Conservation (phyloP, 92 coral and sea anemone species). For the Metridium senile region DNA sequence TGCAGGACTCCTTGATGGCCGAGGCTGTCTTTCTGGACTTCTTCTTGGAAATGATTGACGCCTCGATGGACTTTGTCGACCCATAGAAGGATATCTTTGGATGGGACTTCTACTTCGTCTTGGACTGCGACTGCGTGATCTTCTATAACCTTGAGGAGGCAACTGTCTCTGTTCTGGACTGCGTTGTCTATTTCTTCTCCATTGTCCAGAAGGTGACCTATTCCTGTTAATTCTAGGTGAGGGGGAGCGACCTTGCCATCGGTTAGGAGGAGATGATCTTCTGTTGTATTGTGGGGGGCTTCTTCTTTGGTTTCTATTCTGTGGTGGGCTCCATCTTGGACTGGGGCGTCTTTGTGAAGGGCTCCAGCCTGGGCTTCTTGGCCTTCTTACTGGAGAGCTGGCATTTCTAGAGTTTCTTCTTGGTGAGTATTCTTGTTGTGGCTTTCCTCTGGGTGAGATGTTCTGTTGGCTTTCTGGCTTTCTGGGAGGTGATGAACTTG, state of each 20-base stretch:
- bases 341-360: conserved; percentile 12
- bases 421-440: conserved; percentile 12
- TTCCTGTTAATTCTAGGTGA: neutral
- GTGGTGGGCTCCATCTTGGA: conserved; percentile 18
- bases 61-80: conserved; percentile 8
- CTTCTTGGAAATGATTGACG: conserved; percentile 12
- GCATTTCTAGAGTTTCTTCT: neutral
- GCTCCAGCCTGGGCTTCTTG: conserved; percentile 14
- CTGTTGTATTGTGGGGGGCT: conserved; percentile 36
- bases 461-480: neutral
- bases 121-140: conserved; percentile 39
- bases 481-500: conserved; percentile 11
- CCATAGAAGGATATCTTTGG: conserved; percentile 1
- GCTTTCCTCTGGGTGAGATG: conserved; percentile 13
- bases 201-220: conserved; percentile 6
- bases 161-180: conserved; percentile 20
- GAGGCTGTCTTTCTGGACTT: conserved; percentile 14
- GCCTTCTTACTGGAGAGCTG: conserved; percentile 19
- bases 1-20: conserved; percentile 11
- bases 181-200: conserved; percentile 28
- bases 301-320: conserved; percentile 38
- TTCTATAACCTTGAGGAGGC: conserved; percentile 6
- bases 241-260: conserved; percentile 40
- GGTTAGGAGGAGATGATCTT: conserved; percentile 38
- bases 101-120: conserved; percentile 53